These are phyloP conservation scores for Phalera bucephala DNA, from an alignment of 2,888 invertebrate genomes.

Conservation along the genomic window DNA sequence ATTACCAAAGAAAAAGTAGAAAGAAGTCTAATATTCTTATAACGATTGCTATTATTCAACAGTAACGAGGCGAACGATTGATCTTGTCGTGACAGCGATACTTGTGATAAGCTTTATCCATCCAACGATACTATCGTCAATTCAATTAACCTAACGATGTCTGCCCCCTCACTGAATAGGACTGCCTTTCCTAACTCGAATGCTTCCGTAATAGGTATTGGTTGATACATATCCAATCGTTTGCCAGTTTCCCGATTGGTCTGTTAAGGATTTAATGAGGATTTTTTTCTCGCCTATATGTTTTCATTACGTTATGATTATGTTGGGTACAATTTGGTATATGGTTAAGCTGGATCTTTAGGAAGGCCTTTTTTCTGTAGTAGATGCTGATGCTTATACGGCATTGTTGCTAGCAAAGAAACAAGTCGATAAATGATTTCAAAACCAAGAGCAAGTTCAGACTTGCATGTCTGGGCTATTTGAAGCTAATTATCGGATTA, in stretches of 20 bases:
- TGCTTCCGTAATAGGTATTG: conserved; percentile 36
- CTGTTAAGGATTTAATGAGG: conserved; percentile 7
- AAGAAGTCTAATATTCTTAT: conserved; percentile 29
- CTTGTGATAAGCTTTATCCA: conserved; percentile 63
- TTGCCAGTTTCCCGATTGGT: conserved; percentile 29
- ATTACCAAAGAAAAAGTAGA: too few species aligned
- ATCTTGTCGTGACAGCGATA: conserved; percentile 62
- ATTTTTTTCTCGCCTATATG: not conserved
- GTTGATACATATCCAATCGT: conserved; percentile 31
- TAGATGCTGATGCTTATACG: too few species aligned
- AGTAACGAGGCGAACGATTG: conserved; percentile 64
- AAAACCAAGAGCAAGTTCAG: too few species aligned
- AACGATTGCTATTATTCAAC: conserved; percentile 35
- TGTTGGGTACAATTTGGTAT: too few species aligned
- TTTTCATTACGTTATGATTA: too few species aligned
- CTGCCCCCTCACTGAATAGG: conserved; percentile 40
- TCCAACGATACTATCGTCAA: conserved; percentile 58
- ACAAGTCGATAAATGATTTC: too few species aligned
- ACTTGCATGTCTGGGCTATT: too few species aligned
- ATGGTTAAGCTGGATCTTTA: too few species aligned
- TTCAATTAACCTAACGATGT: conserved; percentile 72
- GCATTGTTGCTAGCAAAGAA: too few species aligned
- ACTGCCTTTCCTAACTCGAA: conserved; percentile 35
- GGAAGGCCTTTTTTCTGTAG: too few species aligned
- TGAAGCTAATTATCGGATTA: too few species aligned